Conservation (phyloP, 2,113 vertebrate genomes). For the Gymnobelideus leadbeateri region DNA sequence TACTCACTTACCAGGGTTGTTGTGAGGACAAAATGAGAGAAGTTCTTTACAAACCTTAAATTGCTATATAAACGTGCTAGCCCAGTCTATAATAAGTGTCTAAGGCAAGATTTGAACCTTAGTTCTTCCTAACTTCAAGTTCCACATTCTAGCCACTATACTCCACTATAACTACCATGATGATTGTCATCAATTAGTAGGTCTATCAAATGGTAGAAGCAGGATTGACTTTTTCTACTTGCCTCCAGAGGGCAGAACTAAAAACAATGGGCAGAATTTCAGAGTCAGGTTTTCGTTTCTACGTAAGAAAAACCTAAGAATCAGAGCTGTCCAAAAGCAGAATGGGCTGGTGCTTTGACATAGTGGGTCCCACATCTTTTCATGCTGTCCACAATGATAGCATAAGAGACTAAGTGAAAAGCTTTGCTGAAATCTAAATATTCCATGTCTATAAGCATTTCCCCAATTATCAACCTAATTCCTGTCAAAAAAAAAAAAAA, state of each 20-base stretch:
- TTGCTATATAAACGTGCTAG: background rate
- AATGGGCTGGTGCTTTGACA: background rate
- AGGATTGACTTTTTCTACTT: background rate
- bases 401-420: background rate
- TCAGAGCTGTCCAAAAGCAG: background rate
- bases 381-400: background rate
- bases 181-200: background rate
- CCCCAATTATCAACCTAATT: background rate
- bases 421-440: background rate
- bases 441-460: background rate
- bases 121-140: background rate
- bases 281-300: background rate
- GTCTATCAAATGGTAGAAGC: background rate
- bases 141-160: background rate
- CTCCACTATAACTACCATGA: background rate
- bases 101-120: background rate
- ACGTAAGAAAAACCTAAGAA: background rate
- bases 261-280: background rate
- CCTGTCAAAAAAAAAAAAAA: background rate
- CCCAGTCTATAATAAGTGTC: background rate
- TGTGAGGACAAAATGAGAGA: background rate
- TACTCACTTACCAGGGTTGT: background rate
- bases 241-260: background rate
- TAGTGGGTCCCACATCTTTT: background rate
- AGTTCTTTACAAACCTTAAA: background rate